Base-by-base conservation (phyloP, 2,888 invertebrate species). In the Pseudanteris insignis region DNA sequence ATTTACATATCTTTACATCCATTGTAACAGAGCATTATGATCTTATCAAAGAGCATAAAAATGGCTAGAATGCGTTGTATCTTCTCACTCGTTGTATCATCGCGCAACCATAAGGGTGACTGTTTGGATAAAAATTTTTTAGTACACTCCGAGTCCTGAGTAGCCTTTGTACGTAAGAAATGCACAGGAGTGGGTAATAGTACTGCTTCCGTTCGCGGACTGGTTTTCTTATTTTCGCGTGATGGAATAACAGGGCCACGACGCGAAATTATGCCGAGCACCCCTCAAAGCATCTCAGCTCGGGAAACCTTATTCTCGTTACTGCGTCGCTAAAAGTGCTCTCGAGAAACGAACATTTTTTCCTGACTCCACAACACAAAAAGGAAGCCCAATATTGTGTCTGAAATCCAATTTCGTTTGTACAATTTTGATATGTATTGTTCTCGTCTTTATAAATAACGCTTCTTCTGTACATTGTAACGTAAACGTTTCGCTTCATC, bases 261-360 rank as follows among this genome's bases (percentile, higher is more conserved):
- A 63, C 54, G 63, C 59, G 37, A 63, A 63, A 63, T 63, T 63
- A 63, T 63, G 63, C 63, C 63, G 63, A 63, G 63, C 58, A 51
- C 58, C 63, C 63, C 59, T 63, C 63, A 63, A 63, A 63, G 63
- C 63, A 58, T 63, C 63, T 18, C 58, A 36, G 58, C 53, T 58
- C 50, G 63, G 53, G 58, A 58, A 63, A 50, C 63, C 54, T 53
- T 58, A 63, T 58, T 63, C 58, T 58, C 63, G 63, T 63, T 63
- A 63, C 59, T 59, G 58, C 63, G 63, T 63, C 63, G 46, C 58
- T 63, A 63, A 63, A 63, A 59, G 63, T 63, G 58, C 63, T 63
- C 59, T 63, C 28, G 54, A 59, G 63, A 46, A 59, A 57, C 54
- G 54, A 63, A 55, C 63, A 59, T 59, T 63, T 63, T 63, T 63